A percentile compares a stretch with the other conserved stretches of the same genome.
Conservation (phyloP, 2,888 invertebrate species). For the Zootermopsis nevadensis region DNA sequence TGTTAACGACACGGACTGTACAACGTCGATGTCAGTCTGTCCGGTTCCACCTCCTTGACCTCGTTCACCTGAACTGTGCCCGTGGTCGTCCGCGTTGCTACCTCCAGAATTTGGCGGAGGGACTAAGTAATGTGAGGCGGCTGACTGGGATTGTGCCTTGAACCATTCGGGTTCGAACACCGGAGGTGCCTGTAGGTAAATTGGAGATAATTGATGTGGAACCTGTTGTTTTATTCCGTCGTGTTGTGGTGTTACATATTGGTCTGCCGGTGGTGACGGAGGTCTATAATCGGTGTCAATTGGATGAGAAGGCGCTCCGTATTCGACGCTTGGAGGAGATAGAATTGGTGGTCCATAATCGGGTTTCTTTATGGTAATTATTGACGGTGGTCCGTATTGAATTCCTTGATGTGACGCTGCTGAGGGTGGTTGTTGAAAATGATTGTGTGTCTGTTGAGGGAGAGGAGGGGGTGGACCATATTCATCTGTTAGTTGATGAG, state of each 20-base stretch:
- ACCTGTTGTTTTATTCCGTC: neutral
- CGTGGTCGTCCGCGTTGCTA: neutral
- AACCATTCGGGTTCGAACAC: slow-evolving; percentile 13
- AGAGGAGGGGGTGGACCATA: slow-evolving; percentile 12
- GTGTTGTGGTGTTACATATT: neutral
- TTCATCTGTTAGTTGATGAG: neutral
- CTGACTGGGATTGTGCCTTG: neutral
- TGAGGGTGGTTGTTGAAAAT: neutral
- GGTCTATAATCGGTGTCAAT: neutral
- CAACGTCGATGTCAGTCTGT: slow-evolving; percentile 23
- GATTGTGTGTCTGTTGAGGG: neutral
- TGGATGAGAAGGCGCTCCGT: neutral
- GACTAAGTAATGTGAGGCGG: neutral
- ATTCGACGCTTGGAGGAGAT: neutral
- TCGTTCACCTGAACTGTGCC: neutral
- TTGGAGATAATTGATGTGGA: slow-evolving; percentile 27
- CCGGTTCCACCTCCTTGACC: neutral
- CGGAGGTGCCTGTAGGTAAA: slow-evolving; percentile 36
- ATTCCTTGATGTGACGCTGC: neutral
- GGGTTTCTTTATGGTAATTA: neutral
- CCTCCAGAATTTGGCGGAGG: neutral
- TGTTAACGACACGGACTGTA: slow-evolving; percentile 29
- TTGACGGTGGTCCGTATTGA: neutral
- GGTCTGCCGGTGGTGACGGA: neutral
- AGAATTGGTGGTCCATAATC: neutral